Conservation (phyloP, 2,797 vertebrate genomes). For the Trachops cirrhosus region DNA sequence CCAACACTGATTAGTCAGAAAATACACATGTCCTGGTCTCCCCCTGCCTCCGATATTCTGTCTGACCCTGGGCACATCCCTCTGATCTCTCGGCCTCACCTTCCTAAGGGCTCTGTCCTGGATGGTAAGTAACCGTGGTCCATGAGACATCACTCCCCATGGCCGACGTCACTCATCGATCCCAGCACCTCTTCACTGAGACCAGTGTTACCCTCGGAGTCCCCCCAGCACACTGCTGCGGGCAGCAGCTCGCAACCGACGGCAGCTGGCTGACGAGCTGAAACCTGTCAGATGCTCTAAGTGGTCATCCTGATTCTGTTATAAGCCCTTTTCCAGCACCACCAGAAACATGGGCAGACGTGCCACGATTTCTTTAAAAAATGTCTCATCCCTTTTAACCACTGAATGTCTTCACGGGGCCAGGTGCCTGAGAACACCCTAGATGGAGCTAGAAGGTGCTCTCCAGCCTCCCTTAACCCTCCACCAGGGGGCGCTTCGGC, state of each 20-base stretch:
- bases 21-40: neutral
- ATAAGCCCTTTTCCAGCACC: neutral
- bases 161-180: neutral
- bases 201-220: neutral
- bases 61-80: neutral
- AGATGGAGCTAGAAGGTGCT: neutral
- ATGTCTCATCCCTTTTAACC: neutral
- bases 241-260: neutral
- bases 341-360: neutral
- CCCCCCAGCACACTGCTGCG: neutral
- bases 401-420: neutral
- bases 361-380: neutral
- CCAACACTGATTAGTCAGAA: neutral
- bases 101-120: neutral
- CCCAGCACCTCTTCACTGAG: neutral
- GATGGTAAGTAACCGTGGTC: neutral
- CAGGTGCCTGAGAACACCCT: neutral
- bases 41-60: neutral
- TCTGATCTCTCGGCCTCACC: neutral
- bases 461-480: neutral
- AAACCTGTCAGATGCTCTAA: neutral
- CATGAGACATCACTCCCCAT: rapidly evolving
- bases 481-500: neutral
- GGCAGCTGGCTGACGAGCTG: neutral
- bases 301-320: neutral